Base-by-base conservation (phyloP, 2,888 invertebrate species). In the Drosophila neoperkinsi region DNA sequence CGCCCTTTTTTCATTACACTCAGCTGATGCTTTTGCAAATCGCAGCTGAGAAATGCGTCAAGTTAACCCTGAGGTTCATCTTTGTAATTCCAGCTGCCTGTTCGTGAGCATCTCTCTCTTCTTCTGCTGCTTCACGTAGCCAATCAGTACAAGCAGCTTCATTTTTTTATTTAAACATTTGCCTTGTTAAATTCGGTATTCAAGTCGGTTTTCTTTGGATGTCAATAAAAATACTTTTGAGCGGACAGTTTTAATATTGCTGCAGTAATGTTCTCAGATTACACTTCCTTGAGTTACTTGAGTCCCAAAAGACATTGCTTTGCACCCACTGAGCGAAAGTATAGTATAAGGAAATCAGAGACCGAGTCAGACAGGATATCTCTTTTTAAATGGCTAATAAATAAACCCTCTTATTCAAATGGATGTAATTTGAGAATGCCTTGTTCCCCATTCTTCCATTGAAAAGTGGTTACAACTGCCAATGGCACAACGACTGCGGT, bases 21-120 rank as follows among this genome's bases (percentile, higher is more conserved):
- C 31, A 62, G 60, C 46, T 59, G 52, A 58, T 36, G 21, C 30
- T 65, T 75, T 67, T 70, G 52, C 60, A 71, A 79, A 65, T 83
- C 61, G 50, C 72, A 81, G 58, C 52, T 53, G 61, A 55, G 55
- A 56, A 69, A 63, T 75, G 58, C 76, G 38, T 41, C 50, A 36
- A 59, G 55, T n/a, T 36, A 31, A 25, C 66, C 16, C 16, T 34
- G 34, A 31, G 52, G 34, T 31, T 53, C 46, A 59, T 50, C 53
- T 13, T 49, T 51, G 41, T 49, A 33, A 67, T 73, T 38, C 50
- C 65, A 41, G 18, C 49, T 51, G 50, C 43, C 53, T 11, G n/a
- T 13, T 52, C 1, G 25, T 59, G 33, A 41, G 41, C 41, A 21
- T 4, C 21, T 43, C 38, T 16, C 3, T 21, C 5, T 2, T 2